Evolutionary conservation across 2,113 vertebrate genomes (phyloP), one percentile per base, ranked within the genome.

Genomic region (Carettochelys insculpta): DNA sequence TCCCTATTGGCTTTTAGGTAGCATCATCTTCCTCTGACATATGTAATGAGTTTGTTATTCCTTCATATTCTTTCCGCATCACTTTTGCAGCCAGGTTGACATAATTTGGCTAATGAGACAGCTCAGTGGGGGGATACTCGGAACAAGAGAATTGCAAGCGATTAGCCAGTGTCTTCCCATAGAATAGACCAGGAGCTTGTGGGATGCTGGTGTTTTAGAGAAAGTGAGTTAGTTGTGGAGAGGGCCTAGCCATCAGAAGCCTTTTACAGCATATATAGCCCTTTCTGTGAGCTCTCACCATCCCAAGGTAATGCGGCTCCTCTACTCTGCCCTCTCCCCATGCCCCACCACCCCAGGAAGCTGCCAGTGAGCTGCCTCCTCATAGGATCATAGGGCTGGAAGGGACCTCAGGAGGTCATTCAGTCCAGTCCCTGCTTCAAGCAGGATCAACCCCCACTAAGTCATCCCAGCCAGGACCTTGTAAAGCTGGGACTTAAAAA

Each of bases 61-160:
- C 2, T 83, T 80, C 80, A 10, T 82, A 25, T 82, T 11, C 5
- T 9, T 80, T 58, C 11, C 31, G 71, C 6, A 25, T 25, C 38
- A 2, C 3, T 27, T 24, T 89, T 80, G 51, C 47, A 11, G 1
- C 79, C 78, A 73, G 41, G 80, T 53, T 58, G 54, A 75, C 41
- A 75, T 75, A 14, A 75, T 45, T 75, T 75, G 43, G 25, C 71
- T 29, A 75, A 13, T 45, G 71, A 88, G 52, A 78, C 82, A 82
- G 83, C 29, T 4, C 0, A 16, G 14, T 61, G 71, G 27, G 61
- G 38, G 83, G 48, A 61, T n/a, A 14, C 34, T 65, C 89, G 0
- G 48, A 11, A 50, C 3, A 14, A 25, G 65, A 73, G 41, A 0
- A 1, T 10, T 13, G 53, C 71, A 77, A 1, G 1, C 76, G n/a